Conservation (phyloP, 2,888 invertebrate genomes). For the Parthenolecanium corni region DNA sequence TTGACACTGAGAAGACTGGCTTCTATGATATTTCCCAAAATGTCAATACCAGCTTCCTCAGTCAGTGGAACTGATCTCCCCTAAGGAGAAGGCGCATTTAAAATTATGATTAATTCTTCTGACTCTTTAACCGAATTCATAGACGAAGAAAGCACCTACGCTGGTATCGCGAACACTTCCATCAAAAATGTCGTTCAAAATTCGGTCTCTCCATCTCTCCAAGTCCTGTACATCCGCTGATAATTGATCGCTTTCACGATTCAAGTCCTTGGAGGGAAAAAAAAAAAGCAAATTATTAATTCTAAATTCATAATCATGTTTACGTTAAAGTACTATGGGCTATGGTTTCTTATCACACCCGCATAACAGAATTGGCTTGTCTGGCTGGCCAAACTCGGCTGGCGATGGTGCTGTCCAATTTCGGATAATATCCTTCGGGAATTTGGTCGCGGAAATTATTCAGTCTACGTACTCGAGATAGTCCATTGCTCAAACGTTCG, state of each 20-base stretch:
- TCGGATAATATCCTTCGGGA: constrained; percentile 69
- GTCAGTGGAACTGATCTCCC: neutral
- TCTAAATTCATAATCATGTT: neutral
- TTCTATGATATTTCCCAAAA: constrained; percentile 67
- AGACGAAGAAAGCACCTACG: neutral
- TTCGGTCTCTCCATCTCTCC: constrained; percentile 63
- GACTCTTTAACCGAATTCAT: neutral
- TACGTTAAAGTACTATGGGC: neutral
- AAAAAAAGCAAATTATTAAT: neutral
- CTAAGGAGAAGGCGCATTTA: neutral
- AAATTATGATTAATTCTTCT: neutral
- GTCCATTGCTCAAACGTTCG: constrained; percentile 61
- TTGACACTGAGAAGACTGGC: constrained; percentile 57
- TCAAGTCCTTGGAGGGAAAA: constrained; percentile 47
- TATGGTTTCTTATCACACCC: constrained; percentile 30
- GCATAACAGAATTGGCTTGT: constrained; percentile 33
- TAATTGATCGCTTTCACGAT: constrained; percentile 56
- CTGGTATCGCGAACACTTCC: constrained; percentile 36
- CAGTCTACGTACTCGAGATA: constrained; percentile 51
- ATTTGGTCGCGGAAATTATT: constrained; percentile 58
- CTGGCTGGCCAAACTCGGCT: constrained; percentile 65
- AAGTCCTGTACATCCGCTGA: constrained; percentile 55
- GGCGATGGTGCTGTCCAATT: constrained; percentile 64
- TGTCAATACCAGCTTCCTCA: constrained; percentile 54
- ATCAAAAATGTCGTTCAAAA: constrained; percentile 57